Evolutionary conservation across 2,888 invertebrate genomes (phyloP).

Genomic region (Gandaritis pyraliata): DNA sequence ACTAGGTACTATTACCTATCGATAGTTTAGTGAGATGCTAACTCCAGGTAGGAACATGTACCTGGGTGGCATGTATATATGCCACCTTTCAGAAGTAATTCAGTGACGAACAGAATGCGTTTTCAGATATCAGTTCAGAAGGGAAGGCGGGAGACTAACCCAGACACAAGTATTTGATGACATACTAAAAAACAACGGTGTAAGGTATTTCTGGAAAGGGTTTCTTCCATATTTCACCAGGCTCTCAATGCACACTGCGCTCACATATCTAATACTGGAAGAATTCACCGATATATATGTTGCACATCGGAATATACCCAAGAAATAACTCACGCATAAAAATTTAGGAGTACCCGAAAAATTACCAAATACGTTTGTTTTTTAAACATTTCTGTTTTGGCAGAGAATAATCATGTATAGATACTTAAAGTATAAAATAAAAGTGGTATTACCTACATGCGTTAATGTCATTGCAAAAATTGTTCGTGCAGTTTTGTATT

Average conservation of each 20-base stretch:
- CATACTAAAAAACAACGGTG: slow-evolving; percentile 91
- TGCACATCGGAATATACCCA: not conserved
- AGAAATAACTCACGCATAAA: not conserved
- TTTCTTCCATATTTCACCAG: slow-evolving; percentile 97
- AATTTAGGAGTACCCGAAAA: not conserved
- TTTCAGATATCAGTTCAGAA: slow-evolving; percentile 56
- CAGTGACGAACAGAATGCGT: not conserved
- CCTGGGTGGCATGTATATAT: too few species aligned
- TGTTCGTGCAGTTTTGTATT: slow-evolving; percentile 48
- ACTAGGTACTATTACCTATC: too few species aligned
- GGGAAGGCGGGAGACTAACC: slow-evolving; percentile 28
- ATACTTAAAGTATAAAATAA: not conserved
- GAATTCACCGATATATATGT: slow-evolving; percentile 89
- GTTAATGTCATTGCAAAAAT: slow-evolving; percentile 25
- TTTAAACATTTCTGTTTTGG: not conserved
- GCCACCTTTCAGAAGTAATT: not conserved
- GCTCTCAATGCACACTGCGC: slow-evolving; percentile 96
- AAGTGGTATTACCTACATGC: slow-evolving; percentile 3
- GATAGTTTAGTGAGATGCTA: too few species aligned
- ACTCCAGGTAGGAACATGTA: too few species aligned
- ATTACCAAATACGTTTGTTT: not conserved
- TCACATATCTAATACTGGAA: slow-evolving; percentile 96
- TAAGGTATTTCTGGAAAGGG: slow-evolving; percentile 96
- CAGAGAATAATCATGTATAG: not conserved
- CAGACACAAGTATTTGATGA: slow-evolving; percentile 88